Base-by-base conservation (phyloP, 2,113 vertebrate genomes). In the Larimichthys crocea region DNA sequence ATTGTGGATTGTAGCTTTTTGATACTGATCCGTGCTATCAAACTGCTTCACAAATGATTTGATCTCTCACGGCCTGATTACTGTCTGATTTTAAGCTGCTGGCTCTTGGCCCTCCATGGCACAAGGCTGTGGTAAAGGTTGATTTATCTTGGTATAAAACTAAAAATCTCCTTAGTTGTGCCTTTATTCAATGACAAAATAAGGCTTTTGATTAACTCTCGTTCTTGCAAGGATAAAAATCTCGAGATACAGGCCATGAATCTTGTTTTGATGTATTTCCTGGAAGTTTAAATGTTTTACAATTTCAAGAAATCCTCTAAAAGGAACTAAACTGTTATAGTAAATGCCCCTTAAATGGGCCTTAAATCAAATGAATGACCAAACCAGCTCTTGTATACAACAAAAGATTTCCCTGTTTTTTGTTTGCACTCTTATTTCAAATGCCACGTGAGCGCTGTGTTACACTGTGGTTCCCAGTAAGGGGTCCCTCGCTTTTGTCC, bases 401-500 rank as follows among this genome's bases (percentile, higher is more conserved):
- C 35, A 35, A 24, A 10, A 66, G 14, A 40, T 64, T 69, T 29
- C 68, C 3, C 5, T n/a, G 19, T 3, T 31, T 60, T 60, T 53
- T 52, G 49, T 24, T 40, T 76, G 50, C 26, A 46, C 26, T 49
- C 22, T 79, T 8, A 9, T 68, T 29, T 80, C 3, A 59, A 74
- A 70, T 16, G 24, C 50, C 35, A 35, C 3, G 0, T n/a, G 40
- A n/a, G 75, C 44, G 74, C 74, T 87, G 85, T 92, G 72, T 76
- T 85, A 87, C 79, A 49, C 12, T 55, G 20, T 40, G 66, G 12
- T 49, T 53, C 46, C 59, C 76, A 73, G 84, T 35, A 15, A 67
- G 79, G 66, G 74, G 82, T 85, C 83, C 50, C 50, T 46, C 3
- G 62, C 86, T 80, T 91, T 86, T 81, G 84, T 88, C 89, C 89